Conservation (phyloP, 2,888 invertebrate genomes). For the Petrolisthes cinctipes region DNA sequence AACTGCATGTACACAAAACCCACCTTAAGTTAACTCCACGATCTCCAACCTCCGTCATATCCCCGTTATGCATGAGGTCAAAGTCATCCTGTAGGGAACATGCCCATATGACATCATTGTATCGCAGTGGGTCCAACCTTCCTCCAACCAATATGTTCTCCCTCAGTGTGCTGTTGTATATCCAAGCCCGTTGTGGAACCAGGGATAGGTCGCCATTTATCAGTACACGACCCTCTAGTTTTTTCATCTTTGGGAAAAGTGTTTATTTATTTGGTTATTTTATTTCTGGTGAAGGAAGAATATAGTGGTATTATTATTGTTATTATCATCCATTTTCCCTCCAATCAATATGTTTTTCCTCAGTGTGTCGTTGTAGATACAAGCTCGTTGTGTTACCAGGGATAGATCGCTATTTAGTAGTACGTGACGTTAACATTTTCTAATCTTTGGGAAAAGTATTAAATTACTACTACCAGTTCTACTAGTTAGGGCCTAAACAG, state of each 20-base stretch:
- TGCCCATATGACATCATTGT: conserved; percentile 85
- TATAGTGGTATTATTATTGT: too few relatives aligned
- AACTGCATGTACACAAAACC: background rate
- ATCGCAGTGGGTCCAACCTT: conserved; percentile 78
- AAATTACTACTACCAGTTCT: too few relatives aligned
- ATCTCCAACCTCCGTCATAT: conserved; percentile 97
- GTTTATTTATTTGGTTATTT: too few relatives aligned
- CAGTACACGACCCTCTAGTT: conserved; percentile 69
- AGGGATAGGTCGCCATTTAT: conserved; percentile 70
- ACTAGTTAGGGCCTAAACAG: too few relatives aligned
- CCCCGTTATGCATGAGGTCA: conserved; percentile 92
- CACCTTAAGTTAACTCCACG: conserved; percentile 74
- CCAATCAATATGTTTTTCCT: too few relatives aligned
- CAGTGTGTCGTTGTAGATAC: too few relatives aligned
- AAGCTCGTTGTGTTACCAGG: too few relatives aligned
- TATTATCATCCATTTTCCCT: too few relatives aligned
- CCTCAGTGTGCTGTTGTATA: conserved; percentile 70
- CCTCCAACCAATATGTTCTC: conserved; percentile 74
- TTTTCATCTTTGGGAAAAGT: conserved; percentile 67
- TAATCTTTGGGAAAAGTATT: too few relatives aligned
- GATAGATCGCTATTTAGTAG: too few relatives aligned
- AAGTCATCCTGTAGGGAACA: conserved; percentile 93
- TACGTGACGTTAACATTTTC: too few relatives aligned
- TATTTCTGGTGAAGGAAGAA: too few relatives aligned
- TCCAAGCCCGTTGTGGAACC: conserved; percentile 71